Base-by-base conservation (phyloP, 2,888 invertebrate species). In the Chromoteleia sp. region DNA sequence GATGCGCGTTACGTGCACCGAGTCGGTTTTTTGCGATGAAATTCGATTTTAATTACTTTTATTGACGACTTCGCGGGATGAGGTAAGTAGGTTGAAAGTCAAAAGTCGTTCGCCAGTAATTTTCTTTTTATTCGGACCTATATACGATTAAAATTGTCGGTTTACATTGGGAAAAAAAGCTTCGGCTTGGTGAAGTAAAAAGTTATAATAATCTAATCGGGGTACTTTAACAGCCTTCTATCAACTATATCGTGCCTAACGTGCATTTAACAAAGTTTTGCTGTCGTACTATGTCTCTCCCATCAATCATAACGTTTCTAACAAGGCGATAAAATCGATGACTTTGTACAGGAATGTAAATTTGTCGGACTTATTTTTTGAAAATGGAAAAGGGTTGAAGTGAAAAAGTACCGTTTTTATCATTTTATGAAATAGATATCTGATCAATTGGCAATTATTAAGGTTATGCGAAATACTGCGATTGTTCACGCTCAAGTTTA, bases 281-380 rank as follows among this genome's bases (percentile, higher is more conserved):
- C 39, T 56, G 63, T 56, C 63, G 14, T 36, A 56, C 54, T 63
- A 45, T 48, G 54, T 74, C 45, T n/a, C 33, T 56, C 33, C 19
- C 45, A 74, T 74, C 63, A 74, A 74, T 74, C 61, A 74, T 74
- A 52, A 61, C 54, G 54, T 21, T 52, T 52, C 10, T 71, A 71
- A 39, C 41, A 17, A 17, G 52, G 52, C 61, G 61, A 73, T 61
- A 41, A 61, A 61, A 61, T 61, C 52, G 43, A 73, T 61, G 45
- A 48, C 8, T 45, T 67, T 52, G 36, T 2, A n/a, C 5, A 29
- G 50, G 15, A 41, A 48, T 36, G 39, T 39, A 39, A n/a, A 39
- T 43, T 17, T 17, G 6, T 1, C 17, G 43, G n/a, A n/a, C n/a
- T n/a, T 43, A 7, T 17, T 17, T 43, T 43, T 43, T 5, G 17